phyloP scores from a whole-genome alignment of 2,113 vertebrate genomes.

The Amphiprion percula region DNA sequence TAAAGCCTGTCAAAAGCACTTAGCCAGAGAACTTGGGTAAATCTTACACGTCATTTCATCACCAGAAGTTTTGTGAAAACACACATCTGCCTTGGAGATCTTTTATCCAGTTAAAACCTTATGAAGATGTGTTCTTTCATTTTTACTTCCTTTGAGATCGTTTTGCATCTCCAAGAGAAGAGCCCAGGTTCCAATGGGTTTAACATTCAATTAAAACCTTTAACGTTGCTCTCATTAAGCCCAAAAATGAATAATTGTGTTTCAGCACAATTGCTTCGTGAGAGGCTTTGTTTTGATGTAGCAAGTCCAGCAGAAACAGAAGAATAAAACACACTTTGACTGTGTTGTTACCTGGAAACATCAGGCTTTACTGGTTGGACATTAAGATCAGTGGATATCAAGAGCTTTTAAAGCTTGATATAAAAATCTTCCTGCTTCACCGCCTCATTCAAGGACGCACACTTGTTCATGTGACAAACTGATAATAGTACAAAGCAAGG shows the following conservation, averaged over 20 bases:
- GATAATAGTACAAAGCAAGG: constrained; percentile 18
- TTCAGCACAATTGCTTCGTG: not conserved
- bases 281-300: constrained; percentile 54
- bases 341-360: constrained; percentile 41
- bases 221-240: not conserved
- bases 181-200: not conserved
- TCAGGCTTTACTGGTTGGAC: constrained; percentile 22
- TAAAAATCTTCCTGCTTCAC: constrained; percentile 1
- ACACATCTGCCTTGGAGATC: not conserved
- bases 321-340: constrained; percentile 29
- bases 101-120: constrained; percentile 2
- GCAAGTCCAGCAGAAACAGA: not conserved
- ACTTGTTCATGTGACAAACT: constrained; percentile 1
- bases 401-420: constrained; percentile 28
- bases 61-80: not conserved
- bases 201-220: constrained; percentile 53
- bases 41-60: not conserved
- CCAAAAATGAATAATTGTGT: constrained; percentile 12
- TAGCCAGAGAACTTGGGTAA: not conserved
- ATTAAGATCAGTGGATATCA: constrained; percentile 22
- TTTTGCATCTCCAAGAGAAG: constrained; percentile 18
- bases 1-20: not conserved
- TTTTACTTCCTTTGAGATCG: constrained; percentile 33
- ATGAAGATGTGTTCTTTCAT: constrained; percentile 39
- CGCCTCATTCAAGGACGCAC: not conserved